Conservation (phyloP, 2,888 invertebrate species). For the Dexiosoma caninum region DNA sequence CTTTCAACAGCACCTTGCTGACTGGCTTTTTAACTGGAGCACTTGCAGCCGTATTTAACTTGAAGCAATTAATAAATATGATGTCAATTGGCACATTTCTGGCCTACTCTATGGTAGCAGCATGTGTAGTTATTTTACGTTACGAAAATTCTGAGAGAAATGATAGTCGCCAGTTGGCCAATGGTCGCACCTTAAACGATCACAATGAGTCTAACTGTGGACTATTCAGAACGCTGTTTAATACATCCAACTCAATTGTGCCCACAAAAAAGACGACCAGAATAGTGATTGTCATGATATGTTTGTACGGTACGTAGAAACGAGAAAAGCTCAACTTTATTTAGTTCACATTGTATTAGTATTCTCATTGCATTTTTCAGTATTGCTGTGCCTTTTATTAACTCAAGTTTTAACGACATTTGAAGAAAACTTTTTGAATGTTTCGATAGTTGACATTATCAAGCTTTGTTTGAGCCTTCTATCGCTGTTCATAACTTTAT, state of each 20-base stretch:
- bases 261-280: constrained; percentile 78
- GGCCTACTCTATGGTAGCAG: constrained; percentile 87
- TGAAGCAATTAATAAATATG: constrained; percentile 85
- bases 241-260: constrained; percentile 74
- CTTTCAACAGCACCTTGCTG: constrained; percentile 85
- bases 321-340: background rate
- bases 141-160: constrained; percentile 77
- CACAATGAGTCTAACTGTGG: constrained; percentile 64
- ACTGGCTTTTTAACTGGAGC: constrained; percentile 87
- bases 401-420: constrained; percentile 70
- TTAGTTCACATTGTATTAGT: background rate
- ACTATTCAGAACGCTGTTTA: constrained; percentile 76
- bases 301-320: constrained; percentile 75
- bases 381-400: constrained; percentile 70
- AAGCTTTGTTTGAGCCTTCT: constrained; percentile 66
- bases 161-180: constrained; percentile 65
- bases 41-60: constrained; percentile 84
- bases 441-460: constrained; percentile 64
- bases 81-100: constrained; percentile 88
- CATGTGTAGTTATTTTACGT: constrained; percentile 85
- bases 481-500: constrained; percentile 77
- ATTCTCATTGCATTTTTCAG: constrained; percentile 62
- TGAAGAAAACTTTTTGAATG: constrained; percentile 67
- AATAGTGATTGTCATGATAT: constrained; percentile 77
- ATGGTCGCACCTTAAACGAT: constrained; percentile 64